A percentile compares a stretch with the other conserved stretches of the same genome.
Evolutionary conservation across 1,140 invertebrate genomes (phyloP).

Genomic region (Drosophila bifasciata): DNA sequence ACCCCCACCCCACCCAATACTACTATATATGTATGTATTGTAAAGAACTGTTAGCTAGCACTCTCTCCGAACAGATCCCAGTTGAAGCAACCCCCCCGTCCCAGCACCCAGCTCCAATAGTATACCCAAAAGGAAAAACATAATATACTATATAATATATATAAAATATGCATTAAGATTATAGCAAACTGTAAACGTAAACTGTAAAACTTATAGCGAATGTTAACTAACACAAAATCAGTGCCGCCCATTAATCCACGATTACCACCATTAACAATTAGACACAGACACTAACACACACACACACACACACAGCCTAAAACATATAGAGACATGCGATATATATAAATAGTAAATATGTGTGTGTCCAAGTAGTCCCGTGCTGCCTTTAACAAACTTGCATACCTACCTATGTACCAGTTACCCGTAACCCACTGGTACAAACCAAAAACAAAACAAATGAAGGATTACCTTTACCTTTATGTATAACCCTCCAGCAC

Average conservation of each 20-base stretch:
- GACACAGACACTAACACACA: slow-evolving; percentile 50
- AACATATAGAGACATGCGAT: slow-evolving; percentile 21
- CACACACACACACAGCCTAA: slow-evolving; percentile 18
- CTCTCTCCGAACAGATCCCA: background rate
- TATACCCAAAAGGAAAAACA: slow-evolving; percentile 14
- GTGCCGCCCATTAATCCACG: slow-evolving; percentile 82
- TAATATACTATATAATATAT: slow-evolving; percentile 44
- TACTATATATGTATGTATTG: slow-evolving; percentile 30
- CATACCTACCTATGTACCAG: slow-evolving; percentile 80
- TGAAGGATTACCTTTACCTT: slow-evolving; percentile 30
- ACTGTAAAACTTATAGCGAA: slow-evolving; percentile 67
- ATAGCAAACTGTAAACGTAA: slow-evolving; percentile 43
- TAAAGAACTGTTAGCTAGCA: slow-evolving; percentile 50
- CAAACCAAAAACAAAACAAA: slow-evolving; percentile 57
- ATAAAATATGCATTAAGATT: slow-evolving; percentile 51
- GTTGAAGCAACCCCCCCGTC: no score
- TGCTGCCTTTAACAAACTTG: slow-evolving; percentile 78
- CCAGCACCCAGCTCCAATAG: background rate
- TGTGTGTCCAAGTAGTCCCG: slow-evolving; percentile 74
- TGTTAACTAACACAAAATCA: slow-evolving; percentile 82
- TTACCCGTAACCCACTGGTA: slow-evolving; percentile 51
- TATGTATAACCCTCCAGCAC: slow-evolving; percentile 56
- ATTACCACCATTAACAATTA: slow-evolving; percentile 80
- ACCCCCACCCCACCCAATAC: background rate
- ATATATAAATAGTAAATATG: slow-evolving; percentile 41